Evolutionary conservation across 2,113 vertebrate species (phyloP).

Genomic region (Dasyprocta punctata): DNA sequence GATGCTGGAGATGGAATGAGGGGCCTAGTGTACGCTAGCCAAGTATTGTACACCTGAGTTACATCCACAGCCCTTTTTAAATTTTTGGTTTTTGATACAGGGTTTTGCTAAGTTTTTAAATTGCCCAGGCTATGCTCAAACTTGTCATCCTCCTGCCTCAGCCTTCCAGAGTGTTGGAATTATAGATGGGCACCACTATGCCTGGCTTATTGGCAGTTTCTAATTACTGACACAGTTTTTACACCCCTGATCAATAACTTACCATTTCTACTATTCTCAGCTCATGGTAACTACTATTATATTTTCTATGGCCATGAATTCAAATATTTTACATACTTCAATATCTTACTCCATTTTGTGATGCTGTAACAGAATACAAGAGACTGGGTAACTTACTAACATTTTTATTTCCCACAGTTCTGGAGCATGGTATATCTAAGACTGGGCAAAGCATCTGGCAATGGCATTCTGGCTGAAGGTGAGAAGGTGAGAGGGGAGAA

Average conservation of each 20-base stretch:
- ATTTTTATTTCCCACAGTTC: background rate
- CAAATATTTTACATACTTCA: background rate
- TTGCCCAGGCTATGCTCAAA: background rate
- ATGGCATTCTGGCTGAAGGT: background rate
- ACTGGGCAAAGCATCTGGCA: background rate
- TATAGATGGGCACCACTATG: no score
- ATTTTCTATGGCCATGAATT: constrained; percentile 18
- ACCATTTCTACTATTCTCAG: background rate
- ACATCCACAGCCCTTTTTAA: no score
- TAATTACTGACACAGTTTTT: background rate
- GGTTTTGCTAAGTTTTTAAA: background rate
- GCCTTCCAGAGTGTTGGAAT: background rate
- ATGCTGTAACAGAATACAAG: background rate
- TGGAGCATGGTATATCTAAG: background rate
- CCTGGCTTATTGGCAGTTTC: background rate
- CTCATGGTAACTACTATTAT: background rate
- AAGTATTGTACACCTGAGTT: background rate
- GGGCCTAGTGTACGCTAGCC: background rate
- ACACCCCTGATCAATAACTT: background rate
- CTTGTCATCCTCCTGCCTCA: background rate
- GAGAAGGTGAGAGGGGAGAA: background rate
- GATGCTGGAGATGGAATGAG: background rate
- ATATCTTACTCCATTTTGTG: background rate
- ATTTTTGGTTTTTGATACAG: background rate
- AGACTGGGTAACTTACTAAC: background rate